Evolutionary conservation across 2,113 vertebrate genomes (phyloP).

Genomic region (zebrafish (Danio rerio)): GRCz12tu NC_133183.1:48280501-48281000

Average conservation of each 20-base stretch:
- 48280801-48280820: not conserved
- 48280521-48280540: not conserved
- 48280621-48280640: constrained; percentile 57
- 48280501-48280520: not conserved
- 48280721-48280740: not conserved
- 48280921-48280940: too few relatives aligned
- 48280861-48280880: too few relatives aligned
- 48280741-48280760: not conserved
- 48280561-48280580: not conserved
- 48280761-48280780: not conserved
- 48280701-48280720: constrained; percentile 25
- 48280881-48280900: too few relatives aligned
- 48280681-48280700: constrained; percentile 27
- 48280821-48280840: not conserved
- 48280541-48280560: not conserved
- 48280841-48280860: too few relatives aligned
- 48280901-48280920: too few relatives aligned
- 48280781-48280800: not conserved
- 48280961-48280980: too few relatives aligned
- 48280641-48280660: not conserved
- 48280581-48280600: not conserved
- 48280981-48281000: too few relatives aligned
- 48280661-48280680: constrained; percentile 21
- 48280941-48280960: too few relatives aligned
- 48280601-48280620: constrained; percentile 22